These are phyloP conservation scores for Agrilus biguttatus DNA, from an alignment of 2,888 invertebrate genomes.

Conservation along the genomic window DNA sequence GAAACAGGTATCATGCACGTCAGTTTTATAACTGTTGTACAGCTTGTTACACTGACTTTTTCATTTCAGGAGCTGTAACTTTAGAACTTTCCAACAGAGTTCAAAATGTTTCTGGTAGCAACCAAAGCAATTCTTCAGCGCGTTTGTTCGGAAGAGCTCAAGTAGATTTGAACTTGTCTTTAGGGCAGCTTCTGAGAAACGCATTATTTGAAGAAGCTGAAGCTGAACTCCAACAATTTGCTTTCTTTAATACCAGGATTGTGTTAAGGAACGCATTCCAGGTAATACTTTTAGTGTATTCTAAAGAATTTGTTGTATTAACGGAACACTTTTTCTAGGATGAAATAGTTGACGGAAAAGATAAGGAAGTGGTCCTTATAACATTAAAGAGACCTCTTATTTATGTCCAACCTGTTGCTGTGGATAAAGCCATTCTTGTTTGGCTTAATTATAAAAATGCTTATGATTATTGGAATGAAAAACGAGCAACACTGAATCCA, in stretches of 20 bases:
- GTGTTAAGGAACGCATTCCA: conserved; percentile 36
- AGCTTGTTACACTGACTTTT: not conserved
- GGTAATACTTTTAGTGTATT: conserved; percentile 16
- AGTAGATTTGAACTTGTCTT: conserved; percentile 83
- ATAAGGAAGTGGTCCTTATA: conserved; percentile 79
- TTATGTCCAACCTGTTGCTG: conserved; percentile 92
- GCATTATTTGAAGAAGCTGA: conserved; percentile 95
- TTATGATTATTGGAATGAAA: conserved; percentile 98
- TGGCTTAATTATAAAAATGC: conserved; percentile 99
- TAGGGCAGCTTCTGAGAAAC: conserved; percentile 89
- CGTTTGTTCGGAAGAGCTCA: conserved; percentile 70
- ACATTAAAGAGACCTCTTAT: conserved; percentile 86
- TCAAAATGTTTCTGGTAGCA: conserved; percentile 58
- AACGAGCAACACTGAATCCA: conserved; percentile 78
- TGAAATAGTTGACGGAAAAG: conserved; percentile 73
- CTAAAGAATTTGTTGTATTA: too few species aligned
- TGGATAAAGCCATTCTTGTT: conserved; percentile 94
- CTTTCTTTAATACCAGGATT: conserved; percentile 93
- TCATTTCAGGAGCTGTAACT: conserved; percentile 55
- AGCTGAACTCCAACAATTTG: conserved; percentile 94
- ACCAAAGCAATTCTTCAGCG: conserved; percentile 44
- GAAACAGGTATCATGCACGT: conserved; percentile 52
- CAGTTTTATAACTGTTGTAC: not conserved
- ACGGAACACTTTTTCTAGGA: conserved; percentile 60
- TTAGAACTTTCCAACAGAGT: conserved; percentile 88